Percentiles rank a stretch among this genome's conserved stretches.
These are phyloP conservation scores for Meleagris gallopavo DNA, from an alignment of 2,113 vertebrate genomes.

Conservation along the genomic window DNA sequence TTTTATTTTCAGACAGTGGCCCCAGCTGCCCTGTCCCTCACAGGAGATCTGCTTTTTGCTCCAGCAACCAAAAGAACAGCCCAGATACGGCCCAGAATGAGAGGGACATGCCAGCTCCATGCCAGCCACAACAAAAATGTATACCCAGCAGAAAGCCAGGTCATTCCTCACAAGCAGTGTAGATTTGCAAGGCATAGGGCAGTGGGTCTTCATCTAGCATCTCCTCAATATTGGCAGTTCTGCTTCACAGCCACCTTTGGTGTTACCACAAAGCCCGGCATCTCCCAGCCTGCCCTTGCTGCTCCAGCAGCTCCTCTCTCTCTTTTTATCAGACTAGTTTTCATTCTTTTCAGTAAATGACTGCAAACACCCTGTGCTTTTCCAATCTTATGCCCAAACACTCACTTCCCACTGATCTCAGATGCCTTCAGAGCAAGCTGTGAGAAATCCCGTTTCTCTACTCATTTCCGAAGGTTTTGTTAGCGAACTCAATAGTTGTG, in stretches of 20 bases:
- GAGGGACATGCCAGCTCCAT: not conserved
- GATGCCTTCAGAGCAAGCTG: not conserved
- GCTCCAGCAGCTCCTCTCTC: not conserved
- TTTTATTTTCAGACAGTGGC: constrained; percentile 13
- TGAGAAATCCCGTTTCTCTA: not conserved
- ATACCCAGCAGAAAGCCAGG: not conserved
- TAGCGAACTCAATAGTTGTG: not conserved
- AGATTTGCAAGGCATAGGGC: not conserved
- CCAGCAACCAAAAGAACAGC: not conserved
- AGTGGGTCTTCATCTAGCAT: not conserved
- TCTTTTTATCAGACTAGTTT: not conserved
- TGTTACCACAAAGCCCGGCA: not conserved
- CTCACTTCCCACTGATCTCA: not conserved
- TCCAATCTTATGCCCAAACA: not conserved
- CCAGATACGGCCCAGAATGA: not conserved
- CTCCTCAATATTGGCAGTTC: not conserved
- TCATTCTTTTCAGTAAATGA: not conserved
- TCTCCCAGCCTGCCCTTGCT: not conserved
- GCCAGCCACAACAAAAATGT: not conserved
- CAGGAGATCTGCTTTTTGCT: not conserved
- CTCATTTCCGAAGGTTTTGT: not conserved
- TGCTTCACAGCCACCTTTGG: not conserved
- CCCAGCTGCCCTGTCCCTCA: not conserved
- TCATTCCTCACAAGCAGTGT: not conserved
- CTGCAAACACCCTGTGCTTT: not conserved